These are phyloP conservation scores for Eledone cirrhosa DNA, from an alignment of 2,888 invertebrate species.

Conservation along the genomic window DNA sequence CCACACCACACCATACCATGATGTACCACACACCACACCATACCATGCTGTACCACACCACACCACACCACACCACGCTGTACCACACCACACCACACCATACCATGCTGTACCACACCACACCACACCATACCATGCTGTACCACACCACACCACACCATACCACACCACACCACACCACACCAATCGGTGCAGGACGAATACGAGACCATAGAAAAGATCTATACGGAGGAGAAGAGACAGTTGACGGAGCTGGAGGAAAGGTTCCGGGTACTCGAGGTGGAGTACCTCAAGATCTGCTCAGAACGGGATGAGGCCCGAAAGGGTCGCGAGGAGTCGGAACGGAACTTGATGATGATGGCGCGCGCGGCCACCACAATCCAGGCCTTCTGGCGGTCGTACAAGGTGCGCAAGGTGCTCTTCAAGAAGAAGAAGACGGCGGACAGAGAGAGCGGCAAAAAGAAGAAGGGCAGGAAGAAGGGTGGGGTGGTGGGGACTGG, in stretches of 20 bases:
- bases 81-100: no score
- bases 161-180: no score
- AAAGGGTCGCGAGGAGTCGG: slow-evolving; percentile 62
- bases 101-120: no score
- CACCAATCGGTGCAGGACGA: no score
- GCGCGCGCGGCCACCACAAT: slow-evolving; percentile 65
- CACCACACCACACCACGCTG: no score
- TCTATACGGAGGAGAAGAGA: slow-evolving; percentile 66
- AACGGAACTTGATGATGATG: slow-evolving; percentile 61
- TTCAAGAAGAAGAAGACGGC: slow-evolving; percentile 48
- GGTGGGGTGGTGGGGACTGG: no score
- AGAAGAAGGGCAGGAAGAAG: slow-evolving; percentile 31
- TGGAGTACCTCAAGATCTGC: slow-evolving; percentile 64
- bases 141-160: no score
- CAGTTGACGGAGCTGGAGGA: slow-evolving; percentile 66
- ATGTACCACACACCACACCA: no score
- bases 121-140: no score
- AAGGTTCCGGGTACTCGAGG: slow-evolving; percentile 64
- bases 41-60: no score
- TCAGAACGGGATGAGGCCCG: slow-evolving; percentile 63
- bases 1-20: no score
- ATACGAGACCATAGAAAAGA: slow-evolving; percentile 64
- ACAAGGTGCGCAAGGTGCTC: slow-evolving; percentile 66
- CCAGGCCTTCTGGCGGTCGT: slow-evolving; percentile 67
- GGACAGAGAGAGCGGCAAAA: slow-evolving; percentile 27